A percentile compares a stretch with the other conserved stretches of the same genome.
phyloP scores from a whole-genome alignment of 2,888 invertebrate species.

The Ferrisia virgata region DNA sequence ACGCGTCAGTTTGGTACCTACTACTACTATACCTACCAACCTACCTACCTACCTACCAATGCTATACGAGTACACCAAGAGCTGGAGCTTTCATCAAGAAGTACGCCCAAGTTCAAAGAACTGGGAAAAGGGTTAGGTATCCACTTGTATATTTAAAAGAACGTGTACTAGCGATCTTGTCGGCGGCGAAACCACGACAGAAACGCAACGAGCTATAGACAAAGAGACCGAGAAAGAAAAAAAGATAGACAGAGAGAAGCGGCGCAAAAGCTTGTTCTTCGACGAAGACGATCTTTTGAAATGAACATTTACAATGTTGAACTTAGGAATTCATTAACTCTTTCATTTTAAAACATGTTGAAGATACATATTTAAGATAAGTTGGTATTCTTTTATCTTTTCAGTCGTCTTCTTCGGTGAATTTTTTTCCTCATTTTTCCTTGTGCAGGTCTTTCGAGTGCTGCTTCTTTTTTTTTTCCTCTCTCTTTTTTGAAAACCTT shows the following conservation, averaged over 20 bases:
- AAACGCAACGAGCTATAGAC: background rate
- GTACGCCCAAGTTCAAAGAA: conserved; percentile 41
- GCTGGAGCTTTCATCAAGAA: conserved; percentile 28
- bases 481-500: background rate
- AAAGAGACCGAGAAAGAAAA: background rate
- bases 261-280: conserved; percentile 32
- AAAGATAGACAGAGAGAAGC: background rate
- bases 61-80: background rate
- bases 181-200: background rate
- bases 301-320: conserved; percentile 42
- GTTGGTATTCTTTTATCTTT: conserved; percentile 44
- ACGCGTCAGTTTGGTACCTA: too few relatives aligned
- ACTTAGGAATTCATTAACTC: conserved; percentile 46
- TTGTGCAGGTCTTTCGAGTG: conserved; percentile 43
- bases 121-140: conserved; percentile 40
- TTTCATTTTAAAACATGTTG: conserved; percentile 45
- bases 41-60: too few relatives aligned
- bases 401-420: conserved; percentile 41
- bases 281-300: conserved; percentile 45
- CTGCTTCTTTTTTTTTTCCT: conserved; percentile 2
- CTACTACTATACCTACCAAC: too few relatives aligned
- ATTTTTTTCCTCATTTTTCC: conserved; percentile 41
- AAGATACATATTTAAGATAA: conserved; percentile 45
- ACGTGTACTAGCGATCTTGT: conserved; percentile 13
- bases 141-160: conserved; percentile 28